Conservation (phyloP, 2,888 invertebrate genomes). For the Endomychus coccineus region DNA sequence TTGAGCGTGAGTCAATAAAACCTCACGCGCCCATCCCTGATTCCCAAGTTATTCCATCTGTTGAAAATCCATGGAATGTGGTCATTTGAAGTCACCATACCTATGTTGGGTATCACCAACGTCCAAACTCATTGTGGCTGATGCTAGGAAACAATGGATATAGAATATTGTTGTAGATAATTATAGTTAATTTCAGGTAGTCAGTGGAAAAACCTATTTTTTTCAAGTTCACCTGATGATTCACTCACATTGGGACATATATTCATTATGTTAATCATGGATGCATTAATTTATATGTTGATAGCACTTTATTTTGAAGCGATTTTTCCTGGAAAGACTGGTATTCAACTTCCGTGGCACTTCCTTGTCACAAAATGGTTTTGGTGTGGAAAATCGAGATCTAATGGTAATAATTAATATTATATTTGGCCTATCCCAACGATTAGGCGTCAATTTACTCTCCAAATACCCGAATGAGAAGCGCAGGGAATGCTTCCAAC, state of each 20-base stretch:
- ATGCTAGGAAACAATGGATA: too few species aligned
- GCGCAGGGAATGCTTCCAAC: not conserved
- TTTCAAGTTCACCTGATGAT: conserved; percentile 57
- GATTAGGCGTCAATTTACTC: not conserved
- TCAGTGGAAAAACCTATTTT: conserved; percentile 57
- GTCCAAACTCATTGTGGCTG: too few species aligned
- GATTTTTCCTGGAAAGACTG: conserved; percentile 78
- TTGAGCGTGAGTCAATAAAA: not conserved
- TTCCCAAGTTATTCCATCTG: not conserved
- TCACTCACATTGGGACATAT: conserved; percentile 63
- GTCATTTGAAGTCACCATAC: not conserved
- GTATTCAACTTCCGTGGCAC: conserved; percentile 75
- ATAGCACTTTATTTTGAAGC: conserved; percentile 81
- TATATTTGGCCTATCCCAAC: not conserved
- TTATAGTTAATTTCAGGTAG: conserved; percentile 42
- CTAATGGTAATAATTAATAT: conserved; percentile 4
- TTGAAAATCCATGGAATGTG: not conserved
- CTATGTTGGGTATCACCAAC: too few species aligned
- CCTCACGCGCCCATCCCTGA: not conserved
- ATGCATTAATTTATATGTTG: conserved; percentile 61
- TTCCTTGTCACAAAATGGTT: conserved; percentile 59
- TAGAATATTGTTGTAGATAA: too few species aligned
- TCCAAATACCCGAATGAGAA: not conserved
- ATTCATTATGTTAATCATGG: conserved; percentile 64
- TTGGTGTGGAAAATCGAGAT: conserved; percentile 43